These are phyloP conservation scores for Drosophila colorata DNA, from an alignment of 2,888 invertebrate genomes.

Conservation along the genomic window DNA sequence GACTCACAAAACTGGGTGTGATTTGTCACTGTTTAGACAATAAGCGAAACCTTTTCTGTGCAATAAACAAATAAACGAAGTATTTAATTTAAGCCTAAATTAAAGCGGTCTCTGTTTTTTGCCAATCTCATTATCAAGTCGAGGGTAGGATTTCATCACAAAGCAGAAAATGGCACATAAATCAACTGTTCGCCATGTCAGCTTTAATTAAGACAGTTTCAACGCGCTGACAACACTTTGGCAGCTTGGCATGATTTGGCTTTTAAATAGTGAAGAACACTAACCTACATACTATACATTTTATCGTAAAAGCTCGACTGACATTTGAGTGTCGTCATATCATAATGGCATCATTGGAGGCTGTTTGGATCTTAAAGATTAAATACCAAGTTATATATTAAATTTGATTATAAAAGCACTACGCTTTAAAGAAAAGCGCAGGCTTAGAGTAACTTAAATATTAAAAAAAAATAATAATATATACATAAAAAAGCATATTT, in stretches of 20 bases:
- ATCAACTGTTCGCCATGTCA: slow-evolving; percentile 17
- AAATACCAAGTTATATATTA: not conserved
- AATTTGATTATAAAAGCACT: not conserved
- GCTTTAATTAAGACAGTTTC: slow-evolving; percentile 33
- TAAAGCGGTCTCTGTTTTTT: slow-evolving; percentile 28
- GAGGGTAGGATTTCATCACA: not conserved
- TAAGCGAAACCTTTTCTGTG: slow-evolving; percentile 57
- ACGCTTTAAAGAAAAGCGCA: no score
- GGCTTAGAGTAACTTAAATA: no score
- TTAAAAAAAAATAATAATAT: no score
- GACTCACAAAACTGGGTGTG: slow-evolving; percentile 67
- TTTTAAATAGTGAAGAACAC: not conserved
- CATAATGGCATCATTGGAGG: no score
- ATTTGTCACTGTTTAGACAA: slow-evolving; percentile 70
- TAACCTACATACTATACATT: not conserved
- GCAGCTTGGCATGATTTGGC: not conserved
- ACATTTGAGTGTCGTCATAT: not conserved
- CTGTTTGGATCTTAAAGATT: no score
- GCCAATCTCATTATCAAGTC: not conserved
- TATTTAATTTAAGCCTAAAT: slow-evolving; percentile 62
- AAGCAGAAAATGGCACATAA: not conserved
- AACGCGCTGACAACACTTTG: not conserved
- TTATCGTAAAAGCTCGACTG: not conserved
- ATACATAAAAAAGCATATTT: no score
- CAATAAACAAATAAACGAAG: slow-evolving; percentile 66